phyloP scores from a whole-genome alignment of 2,113 vertebrate species.

The Anolis carolinensis region DNA sequence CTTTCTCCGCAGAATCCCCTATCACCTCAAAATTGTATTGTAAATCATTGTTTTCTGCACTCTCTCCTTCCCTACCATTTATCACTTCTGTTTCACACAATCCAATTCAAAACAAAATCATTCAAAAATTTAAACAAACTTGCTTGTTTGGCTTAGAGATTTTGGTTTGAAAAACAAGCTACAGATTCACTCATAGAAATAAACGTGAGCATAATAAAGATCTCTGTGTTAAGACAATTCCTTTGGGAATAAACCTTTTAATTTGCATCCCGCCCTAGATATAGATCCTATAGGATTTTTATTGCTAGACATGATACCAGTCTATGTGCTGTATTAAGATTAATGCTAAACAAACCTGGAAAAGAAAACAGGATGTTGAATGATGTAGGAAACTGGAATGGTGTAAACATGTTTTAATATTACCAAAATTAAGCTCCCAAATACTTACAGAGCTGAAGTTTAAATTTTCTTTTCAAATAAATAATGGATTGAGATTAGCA shows the following conservation, averaged over 20 bases:
- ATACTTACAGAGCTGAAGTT: constrained; percentile 47
- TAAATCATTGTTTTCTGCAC: background rate
- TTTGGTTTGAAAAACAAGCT: background rate
- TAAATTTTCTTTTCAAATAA: constrained; percentile 66
- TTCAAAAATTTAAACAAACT: background rate
- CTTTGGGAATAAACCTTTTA: background rate
- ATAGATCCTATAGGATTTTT: background rate
- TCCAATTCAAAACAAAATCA: background rate
- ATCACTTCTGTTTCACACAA: background rate
- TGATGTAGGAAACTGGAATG: constrained; percentile 6
- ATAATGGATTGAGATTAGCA: constrained; percentile 57
- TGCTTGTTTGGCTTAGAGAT: background rate
- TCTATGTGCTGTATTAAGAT: background rate
- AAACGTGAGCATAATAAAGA: background rate
- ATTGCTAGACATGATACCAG: background rate
- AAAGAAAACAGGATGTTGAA: background rate
- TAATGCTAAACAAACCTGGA: background rate
- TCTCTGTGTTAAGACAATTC: background rate
- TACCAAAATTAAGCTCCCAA: constrained; percentile 48
- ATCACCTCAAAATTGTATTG: background rate
- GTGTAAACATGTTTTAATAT: constrained; percentile 71
- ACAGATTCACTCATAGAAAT: background rate
- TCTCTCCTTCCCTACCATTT: background rate
- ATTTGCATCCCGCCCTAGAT: background rate
- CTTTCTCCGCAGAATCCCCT: too few relatives aligned